A percentile compares a stretch with the other conserved stretches of the same genome.
These are phyloP conservation scores for Epirrita christyi DNA, from an alignment of 2,888 invertebrate species.

Conservation along the genomic window DNA sequence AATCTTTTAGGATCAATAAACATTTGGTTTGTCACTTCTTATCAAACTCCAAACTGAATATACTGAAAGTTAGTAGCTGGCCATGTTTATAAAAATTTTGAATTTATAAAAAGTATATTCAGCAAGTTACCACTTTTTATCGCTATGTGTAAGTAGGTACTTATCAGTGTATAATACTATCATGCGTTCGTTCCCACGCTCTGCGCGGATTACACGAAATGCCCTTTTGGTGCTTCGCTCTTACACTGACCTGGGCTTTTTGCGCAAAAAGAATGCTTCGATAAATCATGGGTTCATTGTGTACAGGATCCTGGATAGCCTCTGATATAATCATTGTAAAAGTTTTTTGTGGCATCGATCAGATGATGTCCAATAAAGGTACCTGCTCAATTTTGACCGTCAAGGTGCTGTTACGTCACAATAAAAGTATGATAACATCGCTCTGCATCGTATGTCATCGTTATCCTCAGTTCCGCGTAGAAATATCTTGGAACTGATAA, in stretches of 20 bases:
- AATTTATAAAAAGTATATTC: no score
- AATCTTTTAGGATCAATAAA: no score
- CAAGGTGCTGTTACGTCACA: constrained; percentile 80
- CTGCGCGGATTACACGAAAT: constrained; percentile 76
- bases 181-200: constrained; percentile 71
- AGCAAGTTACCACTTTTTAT: not conserved
- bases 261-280: constrained; percentile 77
- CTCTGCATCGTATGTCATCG: constrained; percentile 33
- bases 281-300: constrained; percentile 81
- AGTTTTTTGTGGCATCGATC: constrained; percentile 65
- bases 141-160: constrained; percentile 14
- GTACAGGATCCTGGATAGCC: constrained; percentile 65
- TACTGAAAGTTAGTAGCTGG: no score
- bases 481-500: constrained; percentile 31
- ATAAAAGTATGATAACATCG: constrained; percentile 72
- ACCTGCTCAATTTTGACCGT: constrained; percentile 80
- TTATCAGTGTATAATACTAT: constrained; percentile 40
- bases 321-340: constrained; percentile 67
- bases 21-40: no score
- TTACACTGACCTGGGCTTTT: constrained; percentile 79
- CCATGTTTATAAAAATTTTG: no score
- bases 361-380: constrained; percentile 71
- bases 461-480: constrained; percentile 65
- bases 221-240: constrained; percentile 81
- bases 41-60: no score